phyloP scores from a whole-genome alignment of 2,888 invertebrate species.

The Agapostemon virescens region DNA sequence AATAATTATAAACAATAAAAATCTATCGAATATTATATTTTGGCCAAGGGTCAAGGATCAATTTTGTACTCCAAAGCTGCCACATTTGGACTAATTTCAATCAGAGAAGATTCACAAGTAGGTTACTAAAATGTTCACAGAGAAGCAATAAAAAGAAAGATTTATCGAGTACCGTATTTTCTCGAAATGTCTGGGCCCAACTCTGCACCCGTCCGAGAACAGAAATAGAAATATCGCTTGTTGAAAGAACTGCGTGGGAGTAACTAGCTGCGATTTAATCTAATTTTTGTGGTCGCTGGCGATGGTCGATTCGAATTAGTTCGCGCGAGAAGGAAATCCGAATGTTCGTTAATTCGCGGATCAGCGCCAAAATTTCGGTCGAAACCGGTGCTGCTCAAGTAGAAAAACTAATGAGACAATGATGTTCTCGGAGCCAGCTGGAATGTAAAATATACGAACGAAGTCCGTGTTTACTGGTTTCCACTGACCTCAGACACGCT shows the following conservation, averaged over 20 bases:
- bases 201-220: background rate
- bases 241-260: background rate
- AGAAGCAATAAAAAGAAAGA: too few relatives aligned
- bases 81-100: too few relatives aligned
- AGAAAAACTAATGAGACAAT: conserved; percentile 37
- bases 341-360: background rate
- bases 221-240: background rate
- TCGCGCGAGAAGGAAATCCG: too few relatives aligned
- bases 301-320: background rate
- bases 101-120: too few relatives aligned
- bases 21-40: too few relatives aligned
- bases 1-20: too few relatives aligned
- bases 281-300: background rate
- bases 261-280: background rate
- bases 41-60: too few relatives aligned
- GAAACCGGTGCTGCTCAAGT: background rate
- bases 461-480: conserved; percentile 52
- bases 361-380: background rate
- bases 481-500: conserved; percentile 55
- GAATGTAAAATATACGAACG: conserved; percentile 30
- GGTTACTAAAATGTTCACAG: too few relatives aligned
- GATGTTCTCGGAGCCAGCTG: conserved; percentile 22
- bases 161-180: too few relatives aligned
- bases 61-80: too few relatives aligned
- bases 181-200: too few relatives aligned